A percentile compares a stretch with the other conserved stretches of the same genome.
These are phyloP conservation scores for Hecatera dysodea DNA, from an alignment of 2,888 invertebrate species.

Conservation along the genomic window DNA sequence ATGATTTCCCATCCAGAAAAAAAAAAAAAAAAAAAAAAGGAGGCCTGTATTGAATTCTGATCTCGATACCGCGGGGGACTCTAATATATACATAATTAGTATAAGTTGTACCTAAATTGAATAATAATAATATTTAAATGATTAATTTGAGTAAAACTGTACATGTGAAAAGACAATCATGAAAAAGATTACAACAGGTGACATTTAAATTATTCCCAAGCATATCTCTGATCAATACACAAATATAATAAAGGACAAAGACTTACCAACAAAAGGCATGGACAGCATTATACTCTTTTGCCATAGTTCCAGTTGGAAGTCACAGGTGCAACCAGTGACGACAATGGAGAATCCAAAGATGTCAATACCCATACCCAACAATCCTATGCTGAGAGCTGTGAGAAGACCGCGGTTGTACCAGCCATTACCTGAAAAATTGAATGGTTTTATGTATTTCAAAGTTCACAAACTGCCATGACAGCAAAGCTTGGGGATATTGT, in stretches of 20 bases:
- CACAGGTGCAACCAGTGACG: slow-evolving; percentile 70
- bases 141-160: too few species aligned
- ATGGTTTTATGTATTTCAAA: too few species aligned
- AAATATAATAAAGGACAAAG: background rate
- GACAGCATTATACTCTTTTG: slow-evolving; percentile 86
- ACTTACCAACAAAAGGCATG: slow-evolving; percentile 51
- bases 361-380: slow-evolving; percentile 70
- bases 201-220: background rate
- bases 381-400: slow-evolving; percentile 62
- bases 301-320: slow-evolving; percentile 76
- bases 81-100: too few species aligned
- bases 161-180: background rate
- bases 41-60: too few species aligned
- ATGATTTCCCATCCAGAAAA: too few species aligned
- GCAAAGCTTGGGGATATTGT: too few species aligned
- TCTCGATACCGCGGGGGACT: too few species aligned
- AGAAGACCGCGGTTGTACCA: slow-evolving; percentile 70
- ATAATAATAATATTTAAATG: too few species aligned
- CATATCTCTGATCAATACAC: background rate
- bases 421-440: slow-evolving; percentile 36
- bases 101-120: too few species aligned
- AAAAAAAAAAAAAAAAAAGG: too few species aligned
- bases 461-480: too few species aligned
- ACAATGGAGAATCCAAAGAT: slow-evolving; percentile 75
- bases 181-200: background rate